Evolutionary conservation across 2,113 vertebrate species (phyloP).

Genomic region (Nothocercus nigrocapillus): DNA sequence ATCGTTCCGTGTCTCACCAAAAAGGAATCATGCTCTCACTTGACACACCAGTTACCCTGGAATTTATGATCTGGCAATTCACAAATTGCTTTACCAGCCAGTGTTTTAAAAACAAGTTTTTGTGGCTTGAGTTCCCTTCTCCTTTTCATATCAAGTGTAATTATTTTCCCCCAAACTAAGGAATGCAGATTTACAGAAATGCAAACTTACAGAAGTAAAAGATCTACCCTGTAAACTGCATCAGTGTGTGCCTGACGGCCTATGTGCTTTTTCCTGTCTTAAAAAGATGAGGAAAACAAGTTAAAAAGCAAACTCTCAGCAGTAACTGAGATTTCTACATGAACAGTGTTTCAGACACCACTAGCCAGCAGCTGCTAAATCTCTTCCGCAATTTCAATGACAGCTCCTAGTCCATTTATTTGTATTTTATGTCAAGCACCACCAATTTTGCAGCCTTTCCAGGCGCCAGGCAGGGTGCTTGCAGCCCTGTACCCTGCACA

Average conservation of each 20-base stretch:
- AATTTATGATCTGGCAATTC: background rate
- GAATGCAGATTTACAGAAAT: background rate
- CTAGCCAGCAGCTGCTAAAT: background rate
- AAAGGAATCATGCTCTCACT: background rate
- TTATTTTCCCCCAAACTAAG: background rate
- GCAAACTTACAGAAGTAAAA: background rate
- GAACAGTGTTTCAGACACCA: background rate
- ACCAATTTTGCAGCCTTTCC: background rate
- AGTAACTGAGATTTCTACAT: background rate
- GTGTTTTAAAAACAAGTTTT: background rate
- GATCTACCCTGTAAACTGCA: background rate
- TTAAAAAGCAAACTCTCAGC: background rate
- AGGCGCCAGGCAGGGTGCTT: background rate
- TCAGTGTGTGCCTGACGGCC: background rate
- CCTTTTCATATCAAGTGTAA: background rate
- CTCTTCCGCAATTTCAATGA: rapidly evolving
- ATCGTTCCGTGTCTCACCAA: background rate
- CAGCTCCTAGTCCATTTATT: background rate
- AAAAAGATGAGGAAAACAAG: background rate
- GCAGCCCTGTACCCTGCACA: background rate
- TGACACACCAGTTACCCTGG: background rate
- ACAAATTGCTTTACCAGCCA: background rate
- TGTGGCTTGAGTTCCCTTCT: background rate
- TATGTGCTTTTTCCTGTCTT: background rate
- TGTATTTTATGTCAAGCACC: background rate